Evolutionary conservation across 2,888 invertebrate genomes (phyloP).

Genomic region (Aphidoletes aphidimyza): DNA sequence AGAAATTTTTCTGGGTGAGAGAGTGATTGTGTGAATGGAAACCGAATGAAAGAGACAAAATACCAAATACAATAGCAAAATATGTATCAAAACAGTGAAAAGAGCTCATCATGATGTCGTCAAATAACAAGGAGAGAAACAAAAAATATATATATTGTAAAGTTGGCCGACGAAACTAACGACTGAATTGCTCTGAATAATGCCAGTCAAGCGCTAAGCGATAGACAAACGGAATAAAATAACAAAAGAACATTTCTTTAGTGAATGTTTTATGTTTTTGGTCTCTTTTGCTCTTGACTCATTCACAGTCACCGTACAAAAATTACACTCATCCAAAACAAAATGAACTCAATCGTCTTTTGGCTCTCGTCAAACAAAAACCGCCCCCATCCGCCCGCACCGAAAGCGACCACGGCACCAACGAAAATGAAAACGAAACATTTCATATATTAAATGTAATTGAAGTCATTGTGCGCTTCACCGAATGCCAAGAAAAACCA

Average conservation of each 20-base stretch:
- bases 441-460: slow-evolving; percentile 25
- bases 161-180: slow-evolving; percentile 28
- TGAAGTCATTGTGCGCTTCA: slow-evolving; percentile 11
- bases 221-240: slow-evolving; percentile 17
- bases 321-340: too few species aligned
- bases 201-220: slow-evolving; percentile 20
- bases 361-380: not conserved
- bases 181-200: not conserved
- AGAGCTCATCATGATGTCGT: too few species aligned
- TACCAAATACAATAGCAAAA: too few species aligned
- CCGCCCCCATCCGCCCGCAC: too few species aligned
- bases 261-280: too few species aligned
- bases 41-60: too few species aligned
- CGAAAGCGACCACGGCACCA: not conserved
- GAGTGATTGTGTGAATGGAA: too few species aligned
- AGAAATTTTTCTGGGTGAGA: not conserved
- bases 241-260: not conserved
- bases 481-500: not conserved
- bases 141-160: slow-evolving; percentile 6
- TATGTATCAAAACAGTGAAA: too few species aligned
- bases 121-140: too few species aligned
- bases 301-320: not conserved
- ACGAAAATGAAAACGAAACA: slow-evolving; percentile 18
- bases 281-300: too few species aligned
- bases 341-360: too few species aligned